Conservation (phyloP, 2,797 vertebrate species). For the Mallotus villosus region DNA sequence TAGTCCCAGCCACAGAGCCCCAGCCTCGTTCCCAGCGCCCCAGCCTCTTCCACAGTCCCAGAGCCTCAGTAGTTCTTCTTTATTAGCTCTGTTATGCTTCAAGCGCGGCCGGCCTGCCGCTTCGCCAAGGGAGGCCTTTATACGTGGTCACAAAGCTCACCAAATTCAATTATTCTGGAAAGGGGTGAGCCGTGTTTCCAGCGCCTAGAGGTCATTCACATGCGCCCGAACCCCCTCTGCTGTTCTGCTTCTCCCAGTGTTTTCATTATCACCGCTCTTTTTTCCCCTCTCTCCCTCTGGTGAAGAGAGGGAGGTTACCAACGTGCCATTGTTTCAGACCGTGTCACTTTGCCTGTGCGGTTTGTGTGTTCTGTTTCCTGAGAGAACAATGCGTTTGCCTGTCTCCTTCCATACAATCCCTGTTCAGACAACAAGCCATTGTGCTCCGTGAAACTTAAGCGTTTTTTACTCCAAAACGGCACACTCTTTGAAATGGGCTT, state of each 20-base stretch:
- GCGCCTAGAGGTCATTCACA: slow-evolving; percentile 72
- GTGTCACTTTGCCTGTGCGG: slow-evolving; percentile 53
- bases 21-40: no score
- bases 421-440: slow-evolving; percentile 12
- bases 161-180: slow-evolving; percentile 81
- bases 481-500: background rate
- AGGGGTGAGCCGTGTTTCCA: slow-evolving; percentile 74
- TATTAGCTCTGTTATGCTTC: slow-evolving; percentile 80
- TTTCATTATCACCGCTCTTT: slow-evolving; percentile 72
- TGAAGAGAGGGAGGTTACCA: slow-evolving; percentile 41
- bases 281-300: background rate
- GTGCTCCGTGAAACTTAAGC: background rate
- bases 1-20: no score
- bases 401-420: slow-evolving; percentile 28
- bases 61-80: slow-evolving; percentile 41
- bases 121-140: slow-evolving; percentile 73
- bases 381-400: slow-evolving; percentile 36
- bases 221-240: slow-evolving; percentile 68
- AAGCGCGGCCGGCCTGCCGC: slow-evolving; percentile 66
- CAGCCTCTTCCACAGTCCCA: background rate
- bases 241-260: slow-evolving; percentile 72
- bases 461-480: background rate
- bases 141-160: slow-evolving; percentile 76
- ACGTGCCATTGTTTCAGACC: slow-evolving; percentile 58
- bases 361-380: slow-evolving; percentile 44